These are phyloP conservation scores for Microvelia longipes DNA, from an alignment of 1,140 invertebrate genomes.

Conservation along the genomic window DNA sequence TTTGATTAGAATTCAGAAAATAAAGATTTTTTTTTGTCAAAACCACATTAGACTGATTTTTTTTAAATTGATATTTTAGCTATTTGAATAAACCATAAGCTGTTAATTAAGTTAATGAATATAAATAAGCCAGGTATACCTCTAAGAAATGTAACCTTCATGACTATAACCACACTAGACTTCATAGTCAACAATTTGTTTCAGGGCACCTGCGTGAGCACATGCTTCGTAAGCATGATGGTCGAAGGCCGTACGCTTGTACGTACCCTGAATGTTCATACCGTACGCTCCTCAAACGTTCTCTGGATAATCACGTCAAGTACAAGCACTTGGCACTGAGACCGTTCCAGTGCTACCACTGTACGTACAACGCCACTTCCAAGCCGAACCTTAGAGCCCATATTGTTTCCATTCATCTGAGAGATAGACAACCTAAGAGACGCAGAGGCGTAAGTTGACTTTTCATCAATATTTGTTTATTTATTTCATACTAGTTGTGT, in stretches of 20 bases:
- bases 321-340: neutral
- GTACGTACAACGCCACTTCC: neutral
- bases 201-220: neutral
- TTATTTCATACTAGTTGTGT: too few relatives aligned
- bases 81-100: too few relatives aligned
- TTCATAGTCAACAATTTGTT: too few relatives aligned
- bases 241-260: neutral
- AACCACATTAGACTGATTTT: too few relatives aligned
- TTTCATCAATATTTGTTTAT: neutral
- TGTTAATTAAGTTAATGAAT: too few relatives aligned
- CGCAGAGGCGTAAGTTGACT: neutral
- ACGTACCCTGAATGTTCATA: neutral
- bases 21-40: too few relatives aligned
- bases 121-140: too few relatives aligned
- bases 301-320: neutral
- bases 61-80: too few relatives aligned
- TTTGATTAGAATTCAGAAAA: too few relatives aligned
- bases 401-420: neutral
- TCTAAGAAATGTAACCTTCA: too few relatives aligned
- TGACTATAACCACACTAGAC: too few relatives aligned
- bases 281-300: neutral
- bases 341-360: neutral
- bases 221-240: neutral
- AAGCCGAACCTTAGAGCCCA: neutral
- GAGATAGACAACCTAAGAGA: neutral